Percentiles rank a stretch among this genome's conserved stretches.
phyloP scores from a whole-genome alignment of 2,113 vertebrate genomes.

The Tursiops truncatus region DNA sequence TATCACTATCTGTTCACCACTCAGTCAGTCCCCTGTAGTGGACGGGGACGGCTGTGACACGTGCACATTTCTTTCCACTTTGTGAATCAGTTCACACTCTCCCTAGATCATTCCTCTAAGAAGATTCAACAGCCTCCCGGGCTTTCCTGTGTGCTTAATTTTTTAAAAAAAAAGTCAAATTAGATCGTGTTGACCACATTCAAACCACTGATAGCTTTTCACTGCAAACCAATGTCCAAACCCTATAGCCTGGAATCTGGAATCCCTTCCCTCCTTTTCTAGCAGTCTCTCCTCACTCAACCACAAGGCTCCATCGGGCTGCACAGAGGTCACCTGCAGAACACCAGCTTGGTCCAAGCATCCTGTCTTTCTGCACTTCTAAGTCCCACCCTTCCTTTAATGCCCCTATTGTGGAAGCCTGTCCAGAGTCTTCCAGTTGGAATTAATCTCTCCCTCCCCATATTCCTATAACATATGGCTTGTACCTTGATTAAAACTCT shows the following conservation, averaged over 20 bases:
- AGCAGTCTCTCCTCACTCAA: not conserved
- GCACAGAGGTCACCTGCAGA: not conserved
- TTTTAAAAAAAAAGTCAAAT: not conserved
- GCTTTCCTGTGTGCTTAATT: not conserved
- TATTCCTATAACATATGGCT: not conserved
- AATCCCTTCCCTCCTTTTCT: not conserved
- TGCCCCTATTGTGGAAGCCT: not conserved
- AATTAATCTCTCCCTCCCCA: not conserved
- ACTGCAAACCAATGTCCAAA: not conserved
- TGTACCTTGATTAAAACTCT: not conserved
- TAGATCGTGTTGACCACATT: not conserved
- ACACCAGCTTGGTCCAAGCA: not conserved
- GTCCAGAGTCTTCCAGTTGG: not conserved
- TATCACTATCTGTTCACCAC: not conserved
- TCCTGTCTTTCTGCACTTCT: not conserved
- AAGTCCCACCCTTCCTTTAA: not conserved
- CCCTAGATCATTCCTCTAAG: not conserved
- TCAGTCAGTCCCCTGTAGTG: not conserved
- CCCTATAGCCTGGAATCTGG: not conserved
- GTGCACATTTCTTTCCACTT: not conserved
- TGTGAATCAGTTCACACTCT: not conserved
- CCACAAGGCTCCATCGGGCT: not conserved
- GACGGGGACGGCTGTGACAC: not conserved
- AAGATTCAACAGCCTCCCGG: not conserved
- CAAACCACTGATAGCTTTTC: not conserved